A percentile compares a stretch with the other conserved stretches of the same genome.
phyloP scores from a whole-genome alignment of 1,140 invertebrate genomes.

The Potamilus streckersoni region DNA sequence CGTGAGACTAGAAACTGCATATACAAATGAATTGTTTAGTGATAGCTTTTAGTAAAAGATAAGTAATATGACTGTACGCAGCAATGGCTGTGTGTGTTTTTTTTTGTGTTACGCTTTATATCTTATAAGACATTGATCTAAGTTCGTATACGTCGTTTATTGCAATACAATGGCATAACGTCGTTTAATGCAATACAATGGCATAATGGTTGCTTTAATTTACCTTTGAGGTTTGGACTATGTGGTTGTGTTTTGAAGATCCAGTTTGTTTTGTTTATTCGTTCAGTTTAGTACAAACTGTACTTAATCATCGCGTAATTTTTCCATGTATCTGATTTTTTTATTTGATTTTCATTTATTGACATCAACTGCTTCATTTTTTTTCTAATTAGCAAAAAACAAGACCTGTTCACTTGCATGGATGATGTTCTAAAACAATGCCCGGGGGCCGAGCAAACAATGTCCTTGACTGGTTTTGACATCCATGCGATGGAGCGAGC shows the following conservation, averaged over 20 bases:
- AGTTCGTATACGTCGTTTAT: background rate
- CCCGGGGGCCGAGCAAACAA: conserved; percentile 21
- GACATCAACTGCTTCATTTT: background rate
- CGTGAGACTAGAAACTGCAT: too few species aligned
- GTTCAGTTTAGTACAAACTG: too few species aligned
- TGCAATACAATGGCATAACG: background rate
- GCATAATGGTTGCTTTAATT: background rate
- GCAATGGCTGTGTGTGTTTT: too few species aligned
- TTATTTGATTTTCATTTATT: background rate
- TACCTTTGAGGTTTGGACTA: background rate
- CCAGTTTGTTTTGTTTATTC: background rate
- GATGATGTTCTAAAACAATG: conserved; percentile 19
- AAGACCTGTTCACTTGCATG: conserved; percentile 30
- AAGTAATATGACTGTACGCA: background rate
- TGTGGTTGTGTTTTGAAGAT: background rate
- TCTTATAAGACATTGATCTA: background rate
- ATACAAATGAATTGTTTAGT: too few species aligned
- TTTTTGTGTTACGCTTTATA: background rate
- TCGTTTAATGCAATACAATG: background rate
- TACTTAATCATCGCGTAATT: background rate
- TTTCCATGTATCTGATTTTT: background rate
- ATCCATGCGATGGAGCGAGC: conserved; percentile 26
- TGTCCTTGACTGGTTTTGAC: conserved; percentile 20
- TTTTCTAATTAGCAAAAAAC: conserved; percentile 17
- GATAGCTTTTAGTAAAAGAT: too few species aligned